Base-by-base conservation (phyloP, 2,888 invertebrate species). In the Pseudococcus viburni region DNA sequence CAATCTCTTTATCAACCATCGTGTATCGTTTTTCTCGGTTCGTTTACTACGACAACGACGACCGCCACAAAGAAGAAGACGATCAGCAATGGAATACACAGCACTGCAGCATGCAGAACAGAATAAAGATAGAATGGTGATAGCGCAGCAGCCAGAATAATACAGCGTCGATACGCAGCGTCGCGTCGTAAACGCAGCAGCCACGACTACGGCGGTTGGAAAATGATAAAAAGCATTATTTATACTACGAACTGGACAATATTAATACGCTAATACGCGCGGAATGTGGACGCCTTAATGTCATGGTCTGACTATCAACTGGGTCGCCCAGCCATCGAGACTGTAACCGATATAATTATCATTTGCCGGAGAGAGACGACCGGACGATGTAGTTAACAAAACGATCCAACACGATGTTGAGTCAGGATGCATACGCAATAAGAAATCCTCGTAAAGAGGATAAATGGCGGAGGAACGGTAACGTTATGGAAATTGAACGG, bases 291-390 rank as follows among this genome's bases (percentile, higher is more conserved):
- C 19, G 59, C 59, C 59, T 59, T 33, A 33, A 33, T 73, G 68
- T 73, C 68, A 73, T 73, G 68, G 68, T 73, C 68, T 73, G 15
- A 73, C 68, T 73, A 73, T 33, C 68, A 73, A 73, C 68, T 73
- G 6, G 68, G 68, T 73, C 68, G 68, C 12, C 33, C 5, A 26
- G 59, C n/a, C 33, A 33, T 33, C 68, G 26, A 73, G 68, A 73
- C 68, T 73, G 68, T 59, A 59, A 59, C 59, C 59, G 19, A 59
- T 59, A 59, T 59, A 59, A 59, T 19, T 59, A 59, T 59, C 59
- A 59, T 19, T 59, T 19, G 59, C 59, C 7, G 6, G 19, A 6
- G 59, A 17, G 17, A 59, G 59, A 59, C 19, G 59, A 7, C 59
- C 59, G 59, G 59, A 59, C 19, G 59, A 59, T 12, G 51, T 12